These are phyloP conservation scores for Ypsolopha sequella DNA, from an alignment of 2,888 invertebrate species.

Conservation along the genomic window DNA sequence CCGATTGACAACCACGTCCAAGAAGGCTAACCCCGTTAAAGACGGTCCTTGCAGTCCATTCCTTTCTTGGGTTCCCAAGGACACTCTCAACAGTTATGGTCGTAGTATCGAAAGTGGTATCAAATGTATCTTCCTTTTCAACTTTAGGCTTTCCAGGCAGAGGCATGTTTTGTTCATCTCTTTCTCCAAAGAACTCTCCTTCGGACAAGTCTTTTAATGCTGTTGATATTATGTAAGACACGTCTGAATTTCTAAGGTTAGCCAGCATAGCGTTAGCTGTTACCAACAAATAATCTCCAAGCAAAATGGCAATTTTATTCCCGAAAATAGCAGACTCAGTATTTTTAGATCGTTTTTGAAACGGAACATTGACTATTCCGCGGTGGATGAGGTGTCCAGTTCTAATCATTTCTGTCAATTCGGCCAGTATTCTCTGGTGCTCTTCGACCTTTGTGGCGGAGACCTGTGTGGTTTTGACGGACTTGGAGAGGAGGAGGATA, in stretches of 20 bases:
- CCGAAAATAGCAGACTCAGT: slow-evolving; percentile 85
- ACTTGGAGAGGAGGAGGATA: slow-evolving; percentile 85
- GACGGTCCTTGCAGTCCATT: slow-evolving; percentile 81
- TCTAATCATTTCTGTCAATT: slow-evolving; percentile 90
- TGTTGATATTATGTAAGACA: slow-evolving; percentile 84
- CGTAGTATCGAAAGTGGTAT: slow-evolving; percentile 48
- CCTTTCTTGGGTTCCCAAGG: slow-evolving; percentile 72
- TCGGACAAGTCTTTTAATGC: slow-evolving; percentile 85
- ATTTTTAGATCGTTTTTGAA: slow-evolving; percentile 67
- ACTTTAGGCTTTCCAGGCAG: slow-evolving; percentile 74
- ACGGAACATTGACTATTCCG: slow-evolving; percentile 64
- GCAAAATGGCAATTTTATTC: slow-evolving; percentile 88
- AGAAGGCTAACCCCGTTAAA: slow-evolving; percentile 75
- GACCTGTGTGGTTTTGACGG: slow-evolving; percentile 71
- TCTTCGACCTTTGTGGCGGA: slow-evolving; percentile 72
- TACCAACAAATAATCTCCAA: slow-evolving; percentile 87
- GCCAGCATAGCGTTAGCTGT: slow-evolving; percentile 88
- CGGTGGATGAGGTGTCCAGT: slow-evolving; percentile 87
- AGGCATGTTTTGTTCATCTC: slow-evolving; percentile 82
- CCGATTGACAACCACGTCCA: slow-evolving; percentile 85
- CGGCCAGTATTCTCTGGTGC: slow-evolving; percentile 53
- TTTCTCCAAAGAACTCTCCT: slow-evolving; percentile 83
- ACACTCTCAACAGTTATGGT: slow-evolving; percentile 47
- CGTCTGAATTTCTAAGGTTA: slow-evolving; percentile 76
- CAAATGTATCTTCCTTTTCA: slow-evolving; percentile 28